These are phyloP conservation scores for Porites australiensis DNA, from an alignment of 64 coral and sea anemone genomes.

Conservation along the genomic window DNA sequence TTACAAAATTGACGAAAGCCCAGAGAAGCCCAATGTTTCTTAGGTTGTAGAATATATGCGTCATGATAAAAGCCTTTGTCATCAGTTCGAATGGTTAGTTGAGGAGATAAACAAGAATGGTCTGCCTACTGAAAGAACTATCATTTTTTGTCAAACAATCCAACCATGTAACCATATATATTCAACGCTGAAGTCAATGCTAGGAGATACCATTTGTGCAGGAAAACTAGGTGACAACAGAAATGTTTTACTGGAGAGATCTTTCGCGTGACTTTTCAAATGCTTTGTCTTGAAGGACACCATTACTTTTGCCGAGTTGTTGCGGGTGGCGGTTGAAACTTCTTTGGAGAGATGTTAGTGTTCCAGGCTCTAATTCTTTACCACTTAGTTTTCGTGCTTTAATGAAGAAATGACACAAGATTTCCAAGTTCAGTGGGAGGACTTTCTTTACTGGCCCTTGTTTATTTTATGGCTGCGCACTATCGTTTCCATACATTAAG, in stretches of 20 bases:
- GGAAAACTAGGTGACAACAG: neutral
- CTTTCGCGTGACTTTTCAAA: neutral
- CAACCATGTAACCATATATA: slow-evolving; percentile 68
- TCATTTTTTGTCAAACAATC: slow-evolving; percentile 83
- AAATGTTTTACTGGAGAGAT: slow-evolving; percentile 40
- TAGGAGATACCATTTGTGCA: slow-evolving; percentile 29
- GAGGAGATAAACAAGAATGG: slow-evolving; percentile 39
- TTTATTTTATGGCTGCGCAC: slow-evolving; percentile 21
- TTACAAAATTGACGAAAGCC: slow-evolving; percentile 41
- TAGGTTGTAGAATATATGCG: slow-evolving; percentile 62
- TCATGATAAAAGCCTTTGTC: slow-evolving; percentile 1
- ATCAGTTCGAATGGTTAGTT: slow-evolving; percentile 68
- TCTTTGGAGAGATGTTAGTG: slow-evolving; percentile 21
- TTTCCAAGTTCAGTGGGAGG: slow-evolving; percentile 24
- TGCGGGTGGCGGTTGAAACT: slow-evolving; percentile 7
- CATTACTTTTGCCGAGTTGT: neutral
- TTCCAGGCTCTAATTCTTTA: slow-evolving; percentile 46
- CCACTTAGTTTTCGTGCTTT: slow-evolving; percentile 38
- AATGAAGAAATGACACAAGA: slow-evolving; percentile 53
- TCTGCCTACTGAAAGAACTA: slow-evolving; percentile 26
- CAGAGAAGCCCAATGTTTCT: slow-evolving; percentile 43
- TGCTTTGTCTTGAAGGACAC: neutral
- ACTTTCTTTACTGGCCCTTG: slow-evolving; percentile 40
- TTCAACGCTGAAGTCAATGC: slow-evolving; percentile 52
- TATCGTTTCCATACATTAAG: slow-evolving; percentile 65